Conservation (phyloP, 2,888 invertebrate genomes). For the Eumerus sabulonum region DNA sequence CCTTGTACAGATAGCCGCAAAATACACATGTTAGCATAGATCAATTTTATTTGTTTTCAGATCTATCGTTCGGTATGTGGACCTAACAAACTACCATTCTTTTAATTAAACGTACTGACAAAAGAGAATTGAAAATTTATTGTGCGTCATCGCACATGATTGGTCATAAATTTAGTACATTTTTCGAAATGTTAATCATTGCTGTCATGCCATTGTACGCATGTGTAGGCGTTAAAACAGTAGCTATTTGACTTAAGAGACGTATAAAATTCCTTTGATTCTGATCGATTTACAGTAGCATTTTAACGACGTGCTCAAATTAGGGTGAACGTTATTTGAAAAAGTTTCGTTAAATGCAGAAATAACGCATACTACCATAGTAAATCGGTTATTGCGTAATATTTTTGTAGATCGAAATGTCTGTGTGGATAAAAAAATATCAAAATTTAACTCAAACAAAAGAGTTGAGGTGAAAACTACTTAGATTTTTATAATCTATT, state of each 20-base stretch:
- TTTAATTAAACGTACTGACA: constrained; percentile 4
- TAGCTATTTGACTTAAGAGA: constrained; percentile 54
- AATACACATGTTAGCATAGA: constrained; percentile 11
- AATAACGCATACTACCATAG: no score
- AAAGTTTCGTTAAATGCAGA: no score
- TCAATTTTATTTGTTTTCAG: neutral
- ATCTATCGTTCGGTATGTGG: neutral
- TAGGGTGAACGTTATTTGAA: no score
- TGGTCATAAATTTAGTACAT: constrained; percentile 55
- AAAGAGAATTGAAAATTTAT: neutral
- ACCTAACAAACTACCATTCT: constrained; percentile 4
- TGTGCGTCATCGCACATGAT: constrained; percentile 24
- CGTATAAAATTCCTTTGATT: constrained; percentile 61
- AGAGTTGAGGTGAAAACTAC: constrained; percentile 12
- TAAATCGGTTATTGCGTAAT: no score
- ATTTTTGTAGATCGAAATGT: no score
- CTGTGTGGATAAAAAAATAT: no score
- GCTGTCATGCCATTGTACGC: constrained; percentile 21
- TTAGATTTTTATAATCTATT: neutral
- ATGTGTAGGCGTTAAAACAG: constrained; percentile 63
- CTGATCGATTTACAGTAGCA: constrained; percentile 57
- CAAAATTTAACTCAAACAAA: neutral
- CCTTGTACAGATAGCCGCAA: constrained; percentile 49
- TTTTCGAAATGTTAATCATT: constrained; percentile 48
- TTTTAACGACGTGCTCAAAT: constrained; percentile 34